Conservation (phyloP, 2,888 invertebrate species). For the Amphimallon solstitiale region DNA sequence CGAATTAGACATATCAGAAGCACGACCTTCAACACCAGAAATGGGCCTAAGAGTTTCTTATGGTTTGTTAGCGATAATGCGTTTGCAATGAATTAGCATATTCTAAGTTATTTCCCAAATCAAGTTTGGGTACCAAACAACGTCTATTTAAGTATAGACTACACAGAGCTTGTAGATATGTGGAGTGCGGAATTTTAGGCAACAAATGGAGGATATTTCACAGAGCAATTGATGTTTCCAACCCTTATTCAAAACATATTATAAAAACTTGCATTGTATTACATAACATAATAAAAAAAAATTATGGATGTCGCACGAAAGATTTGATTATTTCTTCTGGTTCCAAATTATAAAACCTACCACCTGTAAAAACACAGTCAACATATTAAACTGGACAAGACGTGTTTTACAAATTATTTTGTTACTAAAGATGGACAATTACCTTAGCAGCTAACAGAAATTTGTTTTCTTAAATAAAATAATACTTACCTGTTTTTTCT, state of each 20-base stretch:
- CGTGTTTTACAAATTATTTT: no score
- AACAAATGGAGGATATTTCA: slow-evolving; percentile 25
- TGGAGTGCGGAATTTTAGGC: slow-evolving; percentile 24
- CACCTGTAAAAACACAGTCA: no score
- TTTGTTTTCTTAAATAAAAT: no score
- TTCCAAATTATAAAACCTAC: no score
- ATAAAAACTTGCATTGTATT: no score
- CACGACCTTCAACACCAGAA: not conserved
- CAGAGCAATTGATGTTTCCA: slow-evolving; percentile 10
- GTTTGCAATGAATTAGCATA: not conserved
- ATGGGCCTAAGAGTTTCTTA: slow-evolving; percentile 14
- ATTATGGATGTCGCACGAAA: no score
- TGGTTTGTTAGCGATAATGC: slow-evolving; percentile 26
- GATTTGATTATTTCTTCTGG: no score
- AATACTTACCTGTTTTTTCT: no score
- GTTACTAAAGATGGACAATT: no score
- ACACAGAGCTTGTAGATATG: slow-evolving; percentile 7
- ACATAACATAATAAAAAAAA: no score
- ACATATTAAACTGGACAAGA: no score
- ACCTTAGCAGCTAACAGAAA: no score
- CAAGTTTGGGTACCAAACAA: not conserved
- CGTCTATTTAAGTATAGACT: slow-evolving; percentile 13
- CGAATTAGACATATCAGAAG: slow-evolving; percentile 29
- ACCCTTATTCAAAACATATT: not conserved
- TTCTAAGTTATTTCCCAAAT: slow-evolving; percentile 1